Evolutionary conservation across 2,113 vertebrate species (phyloP).

Genomic region (Euleptes europaea): DNA sequence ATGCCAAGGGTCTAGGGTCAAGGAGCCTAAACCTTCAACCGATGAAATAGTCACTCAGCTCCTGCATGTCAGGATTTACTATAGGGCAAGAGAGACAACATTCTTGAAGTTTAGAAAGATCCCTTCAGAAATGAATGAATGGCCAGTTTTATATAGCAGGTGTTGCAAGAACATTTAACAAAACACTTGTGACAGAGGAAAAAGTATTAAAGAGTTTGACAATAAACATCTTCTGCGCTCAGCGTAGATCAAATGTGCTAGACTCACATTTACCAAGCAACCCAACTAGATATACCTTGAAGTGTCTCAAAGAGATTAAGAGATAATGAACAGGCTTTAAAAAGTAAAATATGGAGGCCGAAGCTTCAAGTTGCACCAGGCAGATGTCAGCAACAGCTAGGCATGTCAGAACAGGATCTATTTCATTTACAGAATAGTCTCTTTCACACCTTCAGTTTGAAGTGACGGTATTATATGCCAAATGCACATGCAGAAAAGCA

Average conservation of each 20-base stretch:
- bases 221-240: accelerated
- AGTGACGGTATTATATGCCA: neutral
- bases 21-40: neutral
- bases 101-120: neutral
- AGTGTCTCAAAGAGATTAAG: neutral
- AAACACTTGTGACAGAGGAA: neutral
- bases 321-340: accelerated
- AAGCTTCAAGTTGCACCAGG: accelerated
- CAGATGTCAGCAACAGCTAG: neutral
- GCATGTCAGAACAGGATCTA: neutral
- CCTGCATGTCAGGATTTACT: no score
- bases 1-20: neutral
- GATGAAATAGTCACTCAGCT: neutral
- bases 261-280: neutral
- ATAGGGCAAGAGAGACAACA: neutral
- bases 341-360: neutral
- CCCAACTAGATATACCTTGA: neutral
- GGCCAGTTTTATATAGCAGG: neutral
- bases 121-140: neutral
- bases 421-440: neutral
- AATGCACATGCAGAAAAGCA: neutral
- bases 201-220: neutral
- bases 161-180: neutral
- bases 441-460: neutral
- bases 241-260: neutral